Evolutionary conservation across 2,888 invertebrate genomes (phyloP).

Genomic region (Eupithecia tripunctaria): DNA sequence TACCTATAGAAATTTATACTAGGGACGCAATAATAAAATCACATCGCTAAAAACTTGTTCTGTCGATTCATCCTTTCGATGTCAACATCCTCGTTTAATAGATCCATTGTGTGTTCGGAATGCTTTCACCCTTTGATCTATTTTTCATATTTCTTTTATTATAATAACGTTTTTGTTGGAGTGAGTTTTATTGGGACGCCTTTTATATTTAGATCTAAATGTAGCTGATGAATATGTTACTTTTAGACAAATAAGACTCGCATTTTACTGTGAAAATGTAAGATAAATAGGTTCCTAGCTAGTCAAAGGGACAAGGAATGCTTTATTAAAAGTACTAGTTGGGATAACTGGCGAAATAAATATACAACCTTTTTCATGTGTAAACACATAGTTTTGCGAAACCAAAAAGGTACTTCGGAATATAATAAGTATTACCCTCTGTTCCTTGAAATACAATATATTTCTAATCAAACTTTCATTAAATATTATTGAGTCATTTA

Average conservation of each 20-base stretch:
- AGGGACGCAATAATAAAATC: background rate
- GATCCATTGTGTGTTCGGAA: conserved; percentile 23
- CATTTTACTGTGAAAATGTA: background rate
- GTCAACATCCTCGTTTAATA: conserved; percentile 18
- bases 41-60: background rate
- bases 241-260: background rate
- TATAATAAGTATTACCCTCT: too few relatives aligned
- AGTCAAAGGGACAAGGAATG: background rate
- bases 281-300: background rate
- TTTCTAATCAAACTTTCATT: too few relatives aligned
- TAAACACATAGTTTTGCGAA: background rate
- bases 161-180: conserved; percentile 2
- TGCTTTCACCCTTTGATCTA: conserved; percentile 15
- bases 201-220: background rate
- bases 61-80: conserved; percentile 14
- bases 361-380: background rate
- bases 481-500: background rate
- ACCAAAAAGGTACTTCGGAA: too few relatives aligned
- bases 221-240: background rate
- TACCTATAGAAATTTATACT: too few relatives aligned
- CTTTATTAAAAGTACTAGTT: background rate
- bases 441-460: too few relatives aligned
- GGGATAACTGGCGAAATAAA: background rate
- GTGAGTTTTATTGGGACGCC: background rate
- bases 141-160: conserved; percentile 18